phyloP scores from a whole-genome alignment of 1,140 invertebrate species.

The Drosophila auraria region DNA sequence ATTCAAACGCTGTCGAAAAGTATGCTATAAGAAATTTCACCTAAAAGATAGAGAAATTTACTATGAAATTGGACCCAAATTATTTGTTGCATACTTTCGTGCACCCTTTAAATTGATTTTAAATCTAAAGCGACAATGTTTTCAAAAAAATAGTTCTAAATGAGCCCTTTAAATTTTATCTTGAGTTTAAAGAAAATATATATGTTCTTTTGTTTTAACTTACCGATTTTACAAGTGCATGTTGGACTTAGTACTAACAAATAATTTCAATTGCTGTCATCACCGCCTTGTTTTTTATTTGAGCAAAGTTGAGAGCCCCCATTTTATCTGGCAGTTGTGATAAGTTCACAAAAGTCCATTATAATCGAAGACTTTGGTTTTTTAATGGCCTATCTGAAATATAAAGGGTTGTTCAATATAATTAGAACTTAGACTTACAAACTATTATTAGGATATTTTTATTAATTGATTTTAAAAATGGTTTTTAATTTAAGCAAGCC shows the following conservation, averaged over 20 bases:
- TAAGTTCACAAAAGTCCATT: constrained; percentile 11
- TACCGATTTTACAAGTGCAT: constrained; percentile 14
- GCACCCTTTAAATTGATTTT: too few species aligned
- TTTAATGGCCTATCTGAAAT: constrained; percentile 15
- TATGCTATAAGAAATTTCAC: too few species aligned
- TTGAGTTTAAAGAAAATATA: neutral
- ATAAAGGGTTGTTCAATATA: neutral
- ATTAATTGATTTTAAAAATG: neutral
- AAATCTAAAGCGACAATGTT: too few species aligned
- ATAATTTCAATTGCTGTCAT: constrained; percentile 4
- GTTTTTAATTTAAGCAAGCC: neutral
- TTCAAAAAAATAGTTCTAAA: too few species aligned
- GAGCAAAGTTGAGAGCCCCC: constrained; percentile 26
- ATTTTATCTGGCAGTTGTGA: constrained; percentile 34
- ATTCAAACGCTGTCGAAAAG: too few species aligned
- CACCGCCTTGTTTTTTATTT: constrained; percentile 13
- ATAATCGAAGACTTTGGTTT: constrained; percentile 12
- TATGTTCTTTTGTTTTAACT: neutral
- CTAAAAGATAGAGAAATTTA: too few species aligned
- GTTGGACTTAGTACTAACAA: constrained; percentile 17
- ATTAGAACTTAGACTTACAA: neutral
- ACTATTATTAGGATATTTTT: neutral
- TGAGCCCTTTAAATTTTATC: too few species aligned
- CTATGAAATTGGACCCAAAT: too few species aligned
- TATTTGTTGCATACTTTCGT: too few species aligned